Evolutionary conservation across 1,140 invertebrate species (phyloP).

Genomic region (Drosophila athabasca): DNA sequence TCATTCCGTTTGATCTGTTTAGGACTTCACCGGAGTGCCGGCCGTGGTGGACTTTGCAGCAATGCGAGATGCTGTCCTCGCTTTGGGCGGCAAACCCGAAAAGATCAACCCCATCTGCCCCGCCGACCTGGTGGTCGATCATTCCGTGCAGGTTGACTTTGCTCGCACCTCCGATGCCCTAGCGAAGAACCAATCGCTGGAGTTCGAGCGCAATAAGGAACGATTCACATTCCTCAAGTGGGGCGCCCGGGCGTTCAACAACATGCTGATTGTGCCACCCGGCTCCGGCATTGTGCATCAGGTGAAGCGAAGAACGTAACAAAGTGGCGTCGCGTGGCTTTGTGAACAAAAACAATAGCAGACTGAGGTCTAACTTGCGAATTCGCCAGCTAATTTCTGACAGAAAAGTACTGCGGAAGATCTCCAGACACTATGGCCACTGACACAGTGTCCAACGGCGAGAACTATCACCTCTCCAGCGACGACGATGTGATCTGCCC

Average conservation of each 20-base stretch:
- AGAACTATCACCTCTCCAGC: slow-evolving; percentile 85
- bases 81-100: no score
- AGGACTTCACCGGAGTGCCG: no score
- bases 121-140: slow-evolving; percentile 99
- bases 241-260: slow-evolving; percentile 97
- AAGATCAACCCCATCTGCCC: no score
- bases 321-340: slow-evolving; percentile 46
- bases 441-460: slow-evolving; percentile 79
- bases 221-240: slow-evolving; percentile 98
- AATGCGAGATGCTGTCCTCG: no score
- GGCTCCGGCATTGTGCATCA: slow-evolving; percentile 99
- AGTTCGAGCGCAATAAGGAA: slow-evolving; percentile 98
- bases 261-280: slow-evolving; percentile 98
- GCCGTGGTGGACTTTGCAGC: no score
- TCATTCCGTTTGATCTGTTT: no score
- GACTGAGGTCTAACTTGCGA: not conserved
- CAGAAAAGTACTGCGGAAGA: not conserved
- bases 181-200: slow-evolving; percentile 96
- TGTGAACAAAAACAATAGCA: slow-evolving; percentile 34
- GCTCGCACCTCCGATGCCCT: slow-evolving; percentile 93
- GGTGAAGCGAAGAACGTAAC: slow-evolving; percentile 86
- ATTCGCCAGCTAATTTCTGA: not conserved
- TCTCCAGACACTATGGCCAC: slow-evolving; percentile 66
- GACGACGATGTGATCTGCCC: slow-evolving; percentile 86
- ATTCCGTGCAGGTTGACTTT: slow-evolving; percentile 98